These are phyloP conservation scores for Coryphaenoides rupestris DNA, from an alignment of 2,113 vertebrate species.

Conservation along the genomic window DNA sequence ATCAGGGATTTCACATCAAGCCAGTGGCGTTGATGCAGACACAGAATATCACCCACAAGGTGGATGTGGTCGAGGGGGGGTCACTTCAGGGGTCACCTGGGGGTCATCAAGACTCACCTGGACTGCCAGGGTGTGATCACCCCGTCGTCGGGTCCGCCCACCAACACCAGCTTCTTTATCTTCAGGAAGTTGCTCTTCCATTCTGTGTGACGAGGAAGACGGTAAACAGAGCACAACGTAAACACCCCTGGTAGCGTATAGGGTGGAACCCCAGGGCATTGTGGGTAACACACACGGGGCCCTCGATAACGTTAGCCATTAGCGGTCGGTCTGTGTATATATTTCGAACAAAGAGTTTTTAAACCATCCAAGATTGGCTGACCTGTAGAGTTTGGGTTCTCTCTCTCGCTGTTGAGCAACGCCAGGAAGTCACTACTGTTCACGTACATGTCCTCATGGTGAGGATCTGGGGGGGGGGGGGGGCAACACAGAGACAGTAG, in stretches of 20 bases:
- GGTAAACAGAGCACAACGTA: neutral
- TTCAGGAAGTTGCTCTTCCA: conserved; percentile 88
- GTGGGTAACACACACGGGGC: no score
- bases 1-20: no score
- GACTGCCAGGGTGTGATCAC: conserved; percentile 92
- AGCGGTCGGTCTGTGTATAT: no score
- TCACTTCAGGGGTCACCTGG: no score
- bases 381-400: conserved; percentile 82
- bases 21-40: no score
- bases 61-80: no score
- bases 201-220: conserved; percentile 54
- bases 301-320: no score
- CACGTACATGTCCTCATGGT: conserved; percentile 84
- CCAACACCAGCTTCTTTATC: conserved; percentile 79
- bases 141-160: conserved; percentile 87
- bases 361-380: conserved; percentile 12
- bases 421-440: conserved; percentile 87
- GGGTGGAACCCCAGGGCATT: no score
- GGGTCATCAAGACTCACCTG: conserved; percentile 63
- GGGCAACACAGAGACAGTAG: conserved; percentile 13
- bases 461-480: conserved; percentile 75
- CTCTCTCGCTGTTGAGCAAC: conserved; percentile 80
- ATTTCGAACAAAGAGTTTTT: neutral
- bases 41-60: no score
- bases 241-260: neutral